These are phyloP conservation scores for Gorsachius goisagi DNA, from an alignment of 2,113 vertebrate genomes.

Conservation along the genomic window DNA sequence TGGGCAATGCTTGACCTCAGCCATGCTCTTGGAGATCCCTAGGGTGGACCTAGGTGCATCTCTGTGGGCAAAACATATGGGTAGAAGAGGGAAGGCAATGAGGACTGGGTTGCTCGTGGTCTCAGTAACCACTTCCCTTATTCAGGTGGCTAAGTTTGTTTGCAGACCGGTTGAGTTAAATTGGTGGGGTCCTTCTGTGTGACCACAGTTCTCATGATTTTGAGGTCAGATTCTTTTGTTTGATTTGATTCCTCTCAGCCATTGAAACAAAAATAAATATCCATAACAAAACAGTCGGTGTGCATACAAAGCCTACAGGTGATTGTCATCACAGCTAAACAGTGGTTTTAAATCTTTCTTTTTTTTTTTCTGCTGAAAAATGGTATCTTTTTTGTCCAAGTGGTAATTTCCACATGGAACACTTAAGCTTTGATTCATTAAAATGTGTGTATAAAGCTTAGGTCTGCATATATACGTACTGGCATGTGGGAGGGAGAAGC, in stretches of 20 bases:
- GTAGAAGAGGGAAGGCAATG: neutral
- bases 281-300: neutral
- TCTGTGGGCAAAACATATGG: fast-evolving
- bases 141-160: neutral
- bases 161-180: fast-evolving
- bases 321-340: neutral
- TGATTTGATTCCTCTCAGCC: neutral
- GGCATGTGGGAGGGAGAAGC: neutral
- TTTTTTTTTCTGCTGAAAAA: neutral
- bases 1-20: neutral
- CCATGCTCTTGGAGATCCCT: neutral
- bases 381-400: neutral
- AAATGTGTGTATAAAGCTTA: neutral
- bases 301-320: neutral
- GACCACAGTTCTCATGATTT: fast-evolving
- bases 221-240: neutral
- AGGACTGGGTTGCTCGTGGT: neutral
- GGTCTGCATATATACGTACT: neutral
- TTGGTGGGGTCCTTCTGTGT: neutral
- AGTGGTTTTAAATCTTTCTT: neutral
- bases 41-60: neutral
- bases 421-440: constrained; percentile 6
- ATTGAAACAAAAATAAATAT: neutral
- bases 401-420: neutral
- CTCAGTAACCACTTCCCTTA: neutral